Evolutionary conservation across 2,113 vertebrate genomes (phyloP).

Genomic region (Rhinolophus ferrumequinum): DNA sequence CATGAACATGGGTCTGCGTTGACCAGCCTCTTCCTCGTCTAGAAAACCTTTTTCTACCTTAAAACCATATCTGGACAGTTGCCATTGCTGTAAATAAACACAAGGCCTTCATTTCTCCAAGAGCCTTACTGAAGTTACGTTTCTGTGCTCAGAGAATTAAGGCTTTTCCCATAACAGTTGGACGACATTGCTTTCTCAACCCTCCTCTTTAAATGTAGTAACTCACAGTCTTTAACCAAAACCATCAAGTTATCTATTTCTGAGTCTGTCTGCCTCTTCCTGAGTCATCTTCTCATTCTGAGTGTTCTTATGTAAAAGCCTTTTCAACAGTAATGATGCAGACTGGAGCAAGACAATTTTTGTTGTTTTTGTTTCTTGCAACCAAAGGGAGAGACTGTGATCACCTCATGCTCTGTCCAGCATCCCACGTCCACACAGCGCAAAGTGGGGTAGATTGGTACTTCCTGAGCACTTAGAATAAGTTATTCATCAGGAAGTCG

Average conservation of each 20-base stretch:
- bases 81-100: conserved; percentile 65
- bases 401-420: fast-evolving
- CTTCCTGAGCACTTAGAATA: neutral
- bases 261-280: neutral
- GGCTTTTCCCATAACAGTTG: neutral
- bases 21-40: conserved; percentile 82
- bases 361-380: neutral
- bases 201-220: neutral
- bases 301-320: neutral
- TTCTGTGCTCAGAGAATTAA: conserved; percentile 63
- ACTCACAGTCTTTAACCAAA: neutral
- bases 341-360: neutral
- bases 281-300: no score
- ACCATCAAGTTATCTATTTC: neutral
- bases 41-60: conserved; percentile 79
- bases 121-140: conserved; percentile 78
- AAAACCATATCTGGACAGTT: neutral
- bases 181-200: neutral
- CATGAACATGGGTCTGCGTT: conserved; percentile 56
- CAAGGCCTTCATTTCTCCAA: conserved; percentile 65
- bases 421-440: neutral
- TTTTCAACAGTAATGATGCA: neutral
- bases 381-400: neutral
- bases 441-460: no score
- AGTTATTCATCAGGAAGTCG: neutral